Evolutionary conservation across 2,888 invertebrate species (phyloP).

Genomic region (Steinernema hermaphroditum): DNA sequence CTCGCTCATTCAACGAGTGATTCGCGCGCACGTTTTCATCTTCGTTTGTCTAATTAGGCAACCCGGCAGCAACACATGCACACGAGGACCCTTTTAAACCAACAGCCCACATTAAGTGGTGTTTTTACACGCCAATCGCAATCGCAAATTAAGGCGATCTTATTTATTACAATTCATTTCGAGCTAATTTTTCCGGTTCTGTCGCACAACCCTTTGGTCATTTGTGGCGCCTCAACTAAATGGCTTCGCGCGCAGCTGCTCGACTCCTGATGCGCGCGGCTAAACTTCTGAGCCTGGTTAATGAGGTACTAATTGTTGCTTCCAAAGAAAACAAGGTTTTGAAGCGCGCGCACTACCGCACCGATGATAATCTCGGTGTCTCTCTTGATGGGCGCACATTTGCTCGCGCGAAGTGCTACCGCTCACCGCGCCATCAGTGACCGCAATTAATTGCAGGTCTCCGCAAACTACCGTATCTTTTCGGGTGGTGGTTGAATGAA

Average conservation of each 20-base stretch:
- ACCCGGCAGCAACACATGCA: conserved; percentile 20
- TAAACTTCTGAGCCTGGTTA: background rate
- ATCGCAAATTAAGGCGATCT: conserved; percentile 30
- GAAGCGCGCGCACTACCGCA: background rate
- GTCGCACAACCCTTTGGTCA: background rate
- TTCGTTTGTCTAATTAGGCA: conserved; percentile 31
- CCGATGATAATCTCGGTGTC: background rate
- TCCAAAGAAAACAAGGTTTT: background rate
- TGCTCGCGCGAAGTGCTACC: conserved; percentile 10
- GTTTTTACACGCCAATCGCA: conserved; percentile 31
- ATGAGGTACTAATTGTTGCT: conserved; percentile 9
- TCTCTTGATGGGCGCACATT: background rate
- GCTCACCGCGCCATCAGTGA: background rate
- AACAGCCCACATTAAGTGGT: conserved; percentile 31
- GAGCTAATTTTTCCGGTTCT: conserved; percentile 28
- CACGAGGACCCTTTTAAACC: conserved; percentile 30
- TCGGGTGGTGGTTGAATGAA: too few relatives aligned
- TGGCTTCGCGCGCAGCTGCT: background rate
- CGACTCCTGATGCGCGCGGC: background rate
- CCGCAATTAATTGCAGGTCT: background rate
- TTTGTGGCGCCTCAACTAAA: background rate
- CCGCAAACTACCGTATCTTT: background rate
- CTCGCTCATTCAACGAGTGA: conserved; percentile 22
- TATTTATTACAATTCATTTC: conserved; percentile 30
- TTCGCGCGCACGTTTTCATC: conserved; percentile 29